A percentile compares a stretch with the other conserved stretches of the same genome.
phyloP scores from a whole-genome alignment of 2,113 vertebrate genomes.

The Theristicus caerulescens region DNA sequence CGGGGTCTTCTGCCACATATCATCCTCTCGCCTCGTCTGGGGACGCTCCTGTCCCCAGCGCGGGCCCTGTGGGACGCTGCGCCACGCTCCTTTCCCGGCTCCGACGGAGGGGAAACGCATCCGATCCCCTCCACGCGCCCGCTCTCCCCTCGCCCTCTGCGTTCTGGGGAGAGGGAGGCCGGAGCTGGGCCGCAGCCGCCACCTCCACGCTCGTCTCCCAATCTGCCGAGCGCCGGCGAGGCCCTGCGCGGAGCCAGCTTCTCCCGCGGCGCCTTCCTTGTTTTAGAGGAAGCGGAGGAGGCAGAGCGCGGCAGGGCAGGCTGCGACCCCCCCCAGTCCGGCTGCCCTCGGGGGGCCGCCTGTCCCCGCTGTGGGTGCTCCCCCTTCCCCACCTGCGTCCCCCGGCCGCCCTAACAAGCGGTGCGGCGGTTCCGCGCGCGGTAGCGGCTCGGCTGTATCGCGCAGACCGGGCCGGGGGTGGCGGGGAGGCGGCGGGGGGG shows the following conservation, averaged over 20 bases:
- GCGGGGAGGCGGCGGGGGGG: not conserved
- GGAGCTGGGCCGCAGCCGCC: not conserved
- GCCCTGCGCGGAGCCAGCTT: not conserved
- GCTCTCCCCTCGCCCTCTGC: not conserved
- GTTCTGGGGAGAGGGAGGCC: not conserved
- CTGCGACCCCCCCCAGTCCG: not conserved
- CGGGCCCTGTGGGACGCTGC: not conserved
- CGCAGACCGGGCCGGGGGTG: not conserved
- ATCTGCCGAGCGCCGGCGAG: not conserved
- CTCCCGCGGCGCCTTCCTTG: slow-evolving; percentile 70
- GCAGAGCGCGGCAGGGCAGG: not conserved
- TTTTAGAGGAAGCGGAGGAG: slow-evolving; percentile 76
- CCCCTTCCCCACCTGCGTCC: not conserved
- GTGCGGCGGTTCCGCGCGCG: fast-evolving
- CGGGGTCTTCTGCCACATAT: not conserved
- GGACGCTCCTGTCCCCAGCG: not conserved
- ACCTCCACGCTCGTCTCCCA: not conserved
- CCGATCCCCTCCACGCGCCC: not conserved
- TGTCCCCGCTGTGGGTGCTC: not conserved
- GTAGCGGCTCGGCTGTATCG: too few species aligned
- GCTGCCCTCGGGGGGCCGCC: not conserved
- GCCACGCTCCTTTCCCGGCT: not conserved
- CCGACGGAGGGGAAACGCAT: not conserved
- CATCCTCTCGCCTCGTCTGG: not conserved
- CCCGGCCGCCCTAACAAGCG: not conserved